These are phyloP conservation scores for Eurois occulta DNA, from an alignment of 2,888 invertebrate species.

Conservation along the genomic window DNA sequence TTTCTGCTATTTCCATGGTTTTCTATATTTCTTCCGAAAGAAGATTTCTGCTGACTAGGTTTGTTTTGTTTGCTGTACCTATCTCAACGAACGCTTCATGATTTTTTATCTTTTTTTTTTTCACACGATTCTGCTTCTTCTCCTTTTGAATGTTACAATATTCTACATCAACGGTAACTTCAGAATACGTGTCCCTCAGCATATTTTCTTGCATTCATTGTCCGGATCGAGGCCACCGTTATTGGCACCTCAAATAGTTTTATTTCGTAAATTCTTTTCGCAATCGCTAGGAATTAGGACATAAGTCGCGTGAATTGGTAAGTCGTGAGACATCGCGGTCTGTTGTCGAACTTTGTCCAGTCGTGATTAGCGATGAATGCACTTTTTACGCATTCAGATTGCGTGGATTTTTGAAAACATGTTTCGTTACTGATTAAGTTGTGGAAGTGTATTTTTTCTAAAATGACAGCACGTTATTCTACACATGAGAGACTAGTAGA, in stretches of 20 bases:
- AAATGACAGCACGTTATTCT: background rate
- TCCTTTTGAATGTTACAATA: background rate
- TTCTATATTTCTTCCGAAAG: background rate
- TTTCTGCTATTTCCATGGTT: background rate
- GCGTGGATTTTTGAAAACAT: background rate
- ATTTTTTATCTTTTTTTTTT: background rate
- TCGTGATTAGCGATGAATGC: constrained; percentile 12
- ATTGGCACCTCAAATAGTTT: constrained; percentile 42
- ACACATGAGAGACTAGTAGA: too few relatives aligned
- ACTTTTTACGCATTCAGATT: constrained; percentile 12
- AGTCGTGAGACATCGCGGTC: constrained; percentile 52
- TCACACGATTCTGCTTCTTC: background rate
- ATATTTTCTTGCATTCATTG: constrained; percentile 27
- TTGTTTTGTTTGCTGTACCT: background rate
- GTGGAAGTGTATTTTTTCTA: background rate
- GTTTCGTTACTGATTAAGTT: constrained; percentile 1
- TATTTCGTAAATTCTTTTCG: constrained; percentile 45
- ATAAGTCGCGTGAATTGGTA: constrained; percentile 52
- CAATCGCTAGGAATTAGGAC: constrained; percentile 16
- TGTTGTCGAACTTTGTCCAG: constrained; percentile 40
- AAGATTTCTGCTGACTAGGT: background rate
- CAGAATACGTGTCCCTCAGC: constrained; percentile 8
- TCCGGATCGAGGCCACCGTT: constrained; percentile 41
- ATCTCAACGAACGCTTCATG: background rate
- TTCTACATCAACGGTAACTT: constrained; percentile 1